phyloP scores from a whole-genome alignment of 2,888 invertebrate species.

The Amphipyra berbera region DNA sequence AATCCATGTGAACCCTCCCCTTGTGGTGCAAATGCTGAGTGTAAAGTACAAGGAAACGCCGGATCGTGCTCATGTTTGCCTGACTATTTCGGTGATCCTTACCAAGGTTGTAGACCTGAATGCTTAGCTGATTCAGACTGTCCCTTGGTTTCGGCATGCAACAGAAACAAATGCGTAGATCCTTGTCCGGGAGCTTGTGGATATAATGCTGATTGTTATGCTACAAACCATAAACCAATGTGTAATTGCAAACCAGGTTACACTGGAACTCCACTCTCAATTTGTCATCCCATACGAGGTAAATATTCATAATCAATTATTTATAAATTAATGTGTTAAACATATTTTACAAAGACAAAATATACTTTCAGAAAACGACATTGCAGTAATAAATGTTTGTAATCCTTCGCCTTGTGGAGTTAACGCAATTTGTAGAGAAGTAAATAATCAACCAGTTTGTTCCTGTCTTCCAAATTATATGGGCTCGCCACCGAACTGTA shows the following conservation, averaged over 20 bases:
- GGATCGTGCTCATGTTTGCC: constrained; percentile 93
- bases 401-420: constrained; percentile 93
- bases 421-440: constrained; percentile 93
- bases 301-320: constrained; percentile 56
- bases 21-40: constrained; percentile 93
- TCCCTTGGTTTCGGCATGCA: constrained; percentile 91
- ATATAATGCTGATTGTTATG: constrained; percentile 91
- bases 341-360: constrained; percentile 10
- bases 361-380: constrained; percentile 75
- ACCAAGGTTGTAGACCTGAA: constrained; percentile 93
- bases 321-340: neutral
- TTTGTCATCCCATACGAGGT: constrained; percentile 81
- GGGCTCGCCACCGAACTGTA: constrained; percentile 91
- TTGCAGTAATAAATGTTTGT: constrained; percentile 90
- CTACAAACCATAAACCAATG: constrained; percentile 91
- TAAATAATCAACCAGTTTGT: constrained; percentile 93
- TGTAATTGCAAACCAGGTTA: constrained; percentile 91
- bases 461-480: constrained; percentile 92
- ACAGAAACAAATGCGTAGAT: constrained; percentile 91
- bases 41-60: constrained; percentile 92
- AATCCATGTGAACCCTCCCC: constrained; percentile 91
- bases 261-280: constrained; percentile 92
- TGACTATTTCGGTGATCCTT: constrained; percentile 94
- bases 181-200: constrained; percentile 93
- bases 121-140: constrained; percentile 92